Base-by-base conservation (phyloP, 1,140 invertebrate species). In the Gonatopus flavifemur region DNA sequence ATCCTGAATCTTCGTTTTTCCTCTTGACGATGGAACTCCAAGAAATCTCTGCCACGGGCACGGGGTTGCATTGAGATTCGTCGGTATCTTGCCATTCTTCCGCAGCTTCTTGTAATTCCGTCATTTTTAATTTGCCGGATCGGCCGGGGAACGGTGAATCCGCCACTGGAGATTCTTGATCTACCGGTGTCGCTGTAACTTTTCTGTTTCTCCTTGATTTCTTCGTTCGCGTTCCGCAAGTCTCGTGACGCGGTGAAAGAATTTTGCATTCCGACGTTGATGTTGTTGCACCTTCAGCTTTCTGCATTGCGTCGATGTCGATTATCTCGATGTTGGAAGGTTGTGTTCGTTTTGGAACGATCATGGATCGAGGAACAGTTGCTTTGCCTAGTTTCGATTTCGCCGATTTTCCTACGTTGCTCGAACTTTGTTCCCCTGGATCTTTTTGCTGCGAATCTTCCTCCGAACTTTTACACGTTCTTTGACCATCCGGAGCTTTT, bases 301-400 rank as follows among this genome's bases (percentile, higher is more conserved):
- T 65, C 20, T 66, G 58, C 44, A 69, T 62, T 13, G 72, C 68
- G 39, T 74, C 72, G 4, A 76, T 67, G 22, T 76, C 67, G 28
- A 76, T 75, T n/a, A 76, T 76, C 31, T 78, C 74, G 2, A 72
- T 43, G 2, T 20, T 43, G 6, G 6, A 13, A 6, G 31, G 25
- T 16, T 22, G 41, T 10, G 48, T 35, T 10, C 13, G 13, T 44
- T 52, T 59, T 6, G 37, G 52, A 16, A 15, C 9, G n/a, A 42
- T n/a, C 22, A 30, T 21, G 43, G 38, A 19, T 32, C 25, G 4
- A 42, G 13, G 10, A 36, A 19, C 32, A 33, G 8, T n/a, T n/a
- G n/a, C n/a, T n/a, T n/a, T n/a, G n/a, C n/a, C n/a, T n/a, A n/a
- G n/a, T n/a, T n/a, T 59, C 57, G 1, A 3, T 1, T 9, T 58